Percentiles rank a stretch among this genome's conserved stretches.
Conservation (phyloP, 2,113 vertebrate genomes). For the Noctilio leporinus region DNA sequence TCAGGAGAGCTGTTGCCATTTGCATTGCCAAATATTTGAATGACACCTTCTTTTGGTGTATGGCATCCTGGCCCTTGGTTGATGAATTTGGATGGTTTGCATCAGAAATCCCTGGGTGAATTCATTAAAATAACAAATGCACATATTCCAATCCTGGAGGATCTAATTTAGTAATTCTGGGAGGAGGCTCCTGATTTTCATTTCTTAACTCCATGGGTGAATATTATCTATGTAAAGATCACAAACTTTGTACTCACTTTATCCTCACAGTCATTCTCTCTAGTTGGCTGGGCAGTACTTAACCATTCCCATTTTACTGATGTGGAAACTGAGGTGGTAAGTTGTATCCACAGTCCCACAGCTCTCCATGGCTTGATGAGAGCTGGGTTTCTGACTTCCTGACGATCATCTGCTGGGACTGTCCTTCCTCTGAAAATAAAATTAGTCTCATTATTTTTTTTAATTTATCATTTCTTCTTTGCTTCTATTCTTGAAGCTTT, state of each 20-base stretch:
- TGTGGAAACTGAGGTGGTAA: neutral
- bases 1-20: neutral
- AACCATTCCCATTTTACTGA: neutral
- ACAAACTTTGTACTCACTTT: neutral
- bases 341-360: neutral
- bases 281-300: neutral
- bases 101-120: neutral
- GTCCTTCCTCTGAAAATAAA: neutral
- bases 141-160: neutral
- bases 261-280: neutral
- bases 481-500: neutral
- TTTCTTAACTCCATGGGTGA: neutral
- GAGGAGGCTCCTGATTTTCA: neutral
- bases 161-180: neutral
- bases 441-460: neutral
- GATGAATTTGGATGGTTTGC: neutral
- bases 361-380: neutral
- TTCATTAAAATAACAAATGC: neutral
- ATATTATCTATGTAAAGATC: neutral
- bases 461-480: neutral
- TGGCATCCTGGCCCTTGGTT: neutral
- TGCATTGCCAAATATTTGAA: neutral
- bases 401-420: neutral
- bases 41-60: neutral
- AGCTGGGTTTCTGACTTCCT: neutral